Conservation (phyloP, 92 coral and sea anemone genomes). For the Diadumene lineata region DNA sequence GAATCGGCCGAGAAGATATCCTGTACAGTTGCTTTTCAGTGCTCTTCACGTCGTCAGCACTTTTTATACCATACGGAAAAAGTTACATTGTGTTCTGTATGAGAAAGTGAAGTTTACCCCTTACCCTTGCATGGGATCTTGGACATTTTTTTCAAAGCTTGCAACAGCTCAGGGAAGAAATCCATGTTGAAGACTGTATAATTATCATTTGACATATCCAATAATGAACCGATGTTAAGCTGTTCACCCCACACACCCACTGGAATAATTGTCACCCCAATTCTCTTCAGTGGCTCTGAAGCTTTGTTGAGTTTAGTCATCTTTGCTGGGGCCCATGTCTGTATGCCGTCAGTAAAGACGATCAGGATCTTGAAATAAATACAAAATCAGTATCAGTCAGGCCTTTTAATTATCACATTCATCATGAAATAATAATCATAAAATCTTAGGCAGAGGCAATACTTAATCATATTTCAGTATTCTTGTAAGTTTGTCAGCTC, state of each 20-base stretch:
- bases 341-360: constrained; percentile 72
- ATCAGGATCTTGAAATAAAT: constrained; percentile 46
- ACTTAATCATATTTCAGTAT: too few relatives aligned
- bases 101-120: not conserved
- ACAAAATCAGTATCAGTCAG: not conserved
- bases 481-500: too few relatives aligned
- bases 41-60: too few relatives aligned
- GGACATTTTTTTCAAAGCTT: constrained; percentile 53
- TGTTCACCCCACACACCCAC: constrained; percentile 66
- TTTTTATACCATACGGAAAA: too few relatives aligned
- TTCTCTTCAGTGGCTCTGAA: constrained; percentile 49
- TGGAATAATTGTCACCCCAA: constrained; percentile 67
- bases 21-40: too few relatives aligned
- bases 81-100: too few relatives aligned
- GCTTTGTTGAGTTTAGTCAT: constrained; percentile 57
- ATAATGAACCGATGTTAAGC: constrained; percentile 55
- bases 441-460: too few relatives aligned
- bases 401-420: too few relatives aligned
- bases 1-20: too few relatives aligned
- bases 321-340: constrained; percentile 63
- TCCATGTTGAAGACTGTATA: constrained; percentile 61
- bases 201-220: constrained; percentile 58
- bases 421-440: too few relatives aligned
- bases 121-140: constrained; percentile 65
- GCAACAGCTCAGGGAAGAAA: constrained; percentile 64